A percentile compares a stretch with the other conserved stretches of the same genome.
Evolutionary conservation across 2,888 invertebrate genomes (phyloP).

Genomic region (Megalurothrips usitatus): DNA sequence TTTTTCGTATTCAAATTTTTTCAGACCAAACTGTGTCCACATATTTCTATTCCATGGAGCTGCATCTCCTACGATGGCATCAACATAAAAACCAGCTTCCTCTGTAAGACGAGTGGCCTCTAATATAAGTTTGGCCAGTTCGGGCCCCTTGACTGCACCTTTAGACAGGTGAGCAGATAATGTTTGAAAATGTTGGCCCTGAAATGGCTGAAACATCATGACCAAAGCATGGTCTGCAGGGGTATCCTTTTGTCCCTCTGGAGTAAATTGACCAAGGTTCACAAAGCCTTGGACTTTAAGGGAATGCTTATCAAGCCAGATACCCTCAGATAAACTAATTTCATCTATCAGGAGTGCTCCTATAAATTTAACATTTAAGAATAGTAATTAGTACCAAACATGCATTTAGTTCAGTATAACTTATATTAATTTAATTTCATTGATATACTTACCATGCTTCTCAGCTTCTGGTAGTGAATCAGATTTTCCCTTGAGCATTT

Average conservation of each 20-base stretch:
- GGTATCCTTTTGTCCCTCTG: slow-evolving; percentile 29
- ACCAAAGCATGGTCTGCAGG: slow-evolving; percentile 34
- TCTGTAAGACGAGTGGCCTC: slow-evolving; percentile 31
- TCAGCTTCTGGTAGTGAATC: background rate
- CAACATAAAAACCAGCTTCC: slow-evolving; percentile 32
- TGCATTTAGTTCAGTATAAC: background rate
- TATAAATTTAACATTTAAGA: slow-evolving; percentile 19
- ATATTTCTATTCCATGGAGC: slow-evolving; percentile 35
- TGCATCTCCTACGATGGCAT: slow-evolving; percentile 33
- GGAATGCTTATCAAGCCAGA: slow-evolving; percentile 30
- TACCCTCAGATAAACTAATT: slow-evolving; percentile 31
- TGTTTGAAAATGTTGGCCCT: slow-evolving; percentile 32
- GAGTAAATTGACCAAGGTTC: slow-evolving; percentile 28
- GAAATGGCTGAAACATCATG: slow-evolving; percentile 33
- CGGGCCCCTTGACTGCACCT: slow-evolving; percentile 6
- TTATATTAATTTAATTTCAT: background rate
- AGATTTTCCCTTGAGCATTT: background rate
- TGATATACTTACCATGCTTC: background rate
- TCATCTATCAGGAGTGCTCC: slow-evolving; percentile 33
- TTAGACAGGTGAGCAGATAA: slow-evolving; percentile 31
- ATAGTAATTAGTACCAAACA: too few relatives aligned
- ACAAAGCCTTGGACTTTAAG: slow-evolving; percentile 32
- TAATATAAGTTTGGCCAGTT: slow-evolving; percentile 29
- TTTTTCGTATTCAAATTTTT: background rate
- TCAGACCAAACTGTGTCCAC: slow-evolving; percentile 27